Evolutionary conservation across 2,797 vertebrate genomes (phyloP), one percentile per base, ranked within the genome.

Genomic region (Brotula barbata): DNA sequence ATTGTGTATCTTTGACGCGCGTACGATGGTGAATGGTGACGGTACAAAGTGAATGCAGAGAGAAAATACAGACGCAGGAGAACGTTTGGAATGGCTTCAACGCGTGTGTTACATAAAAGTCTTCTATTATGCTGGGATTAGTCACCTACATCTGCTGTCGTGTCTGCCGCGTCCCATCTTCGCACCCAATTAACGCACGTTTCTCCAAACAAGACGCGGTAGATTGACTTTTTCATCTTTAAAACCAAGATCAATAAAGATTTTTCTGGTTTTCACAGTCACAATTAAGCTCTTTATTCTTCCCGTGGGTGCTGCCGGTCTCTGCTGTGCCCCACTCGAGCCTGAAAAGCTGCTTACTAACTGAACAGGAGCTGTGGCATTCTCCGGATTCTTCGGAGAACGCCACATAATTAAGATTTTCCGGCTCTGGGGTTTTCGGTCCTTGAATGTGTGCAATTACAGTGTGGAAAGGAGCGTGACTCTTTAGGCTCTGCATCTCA

Each of bases 391-490:
- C 28, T n/a, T n/a, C n/a, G n/a, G n/a, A n/a, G n/a, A n/a, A 9
- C 15, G 28, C 16, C 15, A 31, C 46, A 33, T n/a, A 19, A 43
- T 11, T 43, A 19, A 8, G 16, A 40, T 40, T n/a, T 7, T 40
- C 39, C 9, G 8, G 25, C 21, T 31, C 1, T 37, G 39, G 10
- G 14, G 33, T 53, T 43, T 40, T 59, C 57, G 39, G 11, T 42
- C 6, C 9, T 11, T 36, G 34, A 40, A 15, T 54, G 19, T 47
- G 25, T 43, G 7, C 64, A 73, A 68, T 70, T 57, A 49, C 17
- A 56, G 20, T 7, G 10, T 15, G 21, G 21, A 14, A 47, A 6
- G 17, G 33, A 14, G 58, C 11, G 0, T 3, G 3, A 28, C 0
- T 15, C 17, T 49, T 63, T 16, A 55, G 56, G 23, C 25, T 4